Base-by-base conservation (phyloP, 2,113 vertebrate species). In the Reinhardtius hippoglossoides region DNA sequence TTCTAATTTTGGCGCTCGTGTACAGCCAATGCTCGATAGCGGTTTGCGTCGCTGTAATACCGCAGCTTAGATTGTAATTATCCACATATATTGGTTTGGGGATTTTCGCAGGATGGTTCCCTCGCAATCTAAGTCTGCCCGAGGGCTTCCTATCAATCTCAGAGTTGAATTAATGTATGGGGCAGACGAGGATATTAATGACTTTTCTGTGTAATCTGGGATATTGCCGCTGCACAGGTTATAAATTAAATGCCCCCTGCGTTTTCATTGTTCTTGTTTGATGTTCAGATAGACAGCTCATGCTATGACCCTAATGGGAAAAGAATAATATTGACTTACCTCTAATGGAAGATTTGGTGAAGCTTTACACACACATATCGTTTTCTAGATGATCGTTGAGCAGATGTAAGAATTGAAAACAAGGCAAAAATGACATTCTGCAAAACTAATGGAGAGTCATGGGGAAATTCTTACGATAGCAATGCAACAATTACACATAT, bases 61-160 rank as follows among this genome's bases (percentile, higher is more conserved):
- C 37, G 61, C 58, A 37, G 66, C 79, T 79, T 70, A 68, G 55
- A 79, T 87, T 78, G 52, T 80, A 88, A 88, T 89, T 85, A 90
- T 75, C 56, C 73, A 72, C 74, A 78, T 12, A 90, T 88, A 91
- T 89, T 87, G 81, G 81, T 87, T 89, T 66, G 64, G 79, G 87
- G 89, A 90, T 88, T 91, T 91, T 82, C 58, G 67, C 71, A 60
- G 84, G 62, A 81, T 76, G 80, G 74, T 66, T 76, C 72, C 59
- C 58, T 69, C 62, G 84, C 74, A 87, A 87, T 89, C 81, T 77
- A 52, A 80, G 56, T 73, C 75, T 54, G 82, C 80, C 86, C 8
- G 27, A 77, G 78, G 89, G 74, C 75, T 86, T 82, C n/a, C 64
- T 74, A 82, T 89, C 81, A 83, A 62, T 84, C 83, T 82, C 58